Conservation (phyloP, 2,888 invertebrate genomes). For the Hyalella azteca region DNA sequence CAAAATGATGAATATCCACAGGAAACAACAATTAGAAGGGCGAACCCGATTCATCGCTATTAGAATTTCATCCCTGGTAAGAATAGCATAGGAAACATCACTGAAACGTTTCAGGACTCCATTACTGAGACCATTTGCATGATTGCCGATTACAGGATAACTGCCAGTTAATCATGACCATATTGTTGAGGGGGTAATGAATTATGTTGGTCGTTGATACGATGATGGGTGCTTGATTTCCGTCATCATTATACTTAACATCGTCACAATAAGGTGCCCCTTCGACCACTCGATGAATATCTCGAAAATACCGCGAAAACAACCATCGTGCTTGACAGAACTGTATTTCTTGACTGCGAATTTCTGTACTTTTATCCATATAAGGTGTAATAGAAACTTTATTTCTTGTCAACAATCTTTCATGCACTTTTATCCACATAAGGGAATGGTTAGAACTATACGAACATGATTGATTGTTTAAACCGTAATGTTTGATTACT, state of each 20-base stretch:
- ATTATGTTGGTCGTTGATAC: slow-evolving; percentile 1
- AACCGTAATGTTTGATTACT: no score
- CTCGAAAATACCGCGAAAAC: no score
- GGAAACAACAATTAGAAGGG: slow-evolving; percentile 24
- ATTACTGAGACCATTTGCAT: slow-evolving; percentile 9
- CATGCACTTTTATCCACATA: no score
- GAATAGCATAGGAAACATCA: neutral
- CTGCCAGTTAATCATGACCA: slow-evolving; percentile 36
- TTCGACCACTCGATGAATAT: no score
- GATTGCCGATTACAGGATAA: slow-evolving; percentile 32
- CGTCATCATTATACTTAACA: neutral
- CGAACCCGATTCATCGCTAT: neutral
- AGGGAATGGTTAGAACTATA: no score
- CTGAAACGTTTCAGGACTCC: neutral
- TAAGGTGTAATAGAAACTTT: no score
- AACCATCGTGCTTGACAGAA: no score
- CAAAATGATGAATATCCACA: neutral
- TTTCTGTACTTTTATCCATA: no score
- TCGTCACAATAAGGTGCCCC: slow-evolving; percentile 1
- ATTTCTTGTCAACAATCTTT: no score
- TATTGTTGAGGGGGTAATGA: slow-evolving; percentile 32
- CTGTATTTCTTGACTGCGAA: no score
- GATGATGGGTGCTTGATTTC: neutral
- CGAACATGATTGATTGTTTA: no score
- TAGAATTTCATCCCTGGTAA: neutral